Percentiles rank a stretch among this genome's conserved stretches.
Evolutionary conservation across 2,797 vertebrate genomes (phyloP).

Genomic region (Arctocebus calabarensis): DNA sequence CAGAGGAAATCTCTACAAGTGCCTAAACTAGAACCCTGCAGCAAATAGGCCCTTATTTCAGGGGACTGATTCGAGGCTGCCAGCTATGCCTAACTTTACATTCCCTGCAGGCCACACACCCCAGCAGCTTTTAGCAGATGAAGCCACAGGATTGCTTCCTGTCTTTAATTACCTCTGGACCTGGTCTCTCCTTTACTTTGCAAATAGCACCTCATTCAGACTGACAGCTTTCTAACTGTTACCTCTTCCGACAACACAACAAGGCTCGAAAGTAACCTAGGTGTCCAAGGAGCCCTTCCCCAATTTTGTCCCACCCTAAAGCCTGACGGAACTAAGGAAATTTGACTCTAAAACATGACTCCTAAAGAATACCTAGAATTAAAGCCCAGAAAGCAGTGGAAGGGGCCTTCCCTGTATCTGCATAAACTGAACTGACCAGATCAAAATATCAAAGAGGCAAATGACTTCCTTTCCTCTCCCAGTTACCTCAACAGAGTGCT

Average conservation of each 20-base stretch:
- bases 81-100: background rate
- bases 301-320: background rate
- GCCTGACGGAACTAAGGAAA: too few species aligned
- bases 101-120: background rate
- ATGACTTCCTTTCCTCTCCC: too few species aligned
- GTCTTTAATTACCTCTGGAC: background rate
- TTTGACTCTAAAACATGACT: too few species aligned
- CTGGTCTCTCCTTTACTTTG: background rate
- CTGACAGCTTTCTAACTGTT: background rate
- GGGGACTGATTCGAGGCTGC: background rate
- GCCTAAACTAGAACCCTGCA: conserved; percentile 14
- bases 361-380: too few species aligned
- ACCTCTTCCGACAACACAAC: background rate
- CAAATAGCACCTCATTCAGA: background rate
- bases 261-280: background rate
- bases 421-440: too few species aligned
- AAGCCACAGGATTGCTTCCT: background rate
- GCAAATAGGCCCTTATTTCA: background rate
- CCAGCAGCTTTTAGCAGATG: background rate
- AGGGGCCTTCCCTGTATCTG: too few species aligned
- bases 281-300: background rate
- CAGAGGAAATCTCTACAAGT: background rate
- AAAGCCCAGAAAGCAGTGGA: too few species aligned
- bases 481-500: too few species aligned
- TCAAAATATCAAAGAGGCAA: too few species aligned